Conservation (phyloP, 2,888 invertebrate species). For the Gortyna flavago region DNA sequence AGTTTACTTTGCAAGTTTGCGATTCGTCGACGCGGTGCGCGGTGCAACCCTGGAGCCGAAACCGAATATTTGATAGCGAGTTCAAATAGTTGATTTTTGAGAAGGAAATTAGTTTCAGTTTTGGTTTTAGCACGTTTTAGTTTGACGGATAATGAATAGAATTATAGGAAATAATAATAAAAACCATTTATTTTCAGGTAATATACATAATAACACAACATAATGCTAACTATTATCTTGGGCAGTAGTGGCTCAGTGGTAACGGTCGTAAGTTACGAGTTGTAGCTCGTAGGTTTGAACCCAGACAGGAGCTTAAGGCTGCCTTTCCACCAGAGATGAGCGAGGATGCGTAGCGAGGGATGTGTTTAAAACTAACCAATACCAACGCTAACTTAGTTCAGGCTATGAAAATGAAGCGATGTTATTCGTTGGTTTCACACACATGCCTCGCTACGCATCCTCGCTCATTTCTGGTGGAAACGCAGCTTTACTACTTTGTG, state of each 20-base stretch:
- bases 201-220: too few relatives aligned
- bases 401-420: too few relatives aligned
- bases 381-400: too few relatives aligned
- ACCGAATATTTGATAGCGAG: slow-evolving; percentile 36
- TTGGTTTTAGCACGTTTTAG: not conserved
- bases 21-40: slow-evolving; percentile 5
- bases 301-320: not conserved
- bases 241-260: not conserved
- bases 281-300: too few relatives aligned
- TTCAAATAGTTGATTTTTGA: slow-evolving; percentile 13
- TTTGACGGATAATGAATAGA: not conserved
- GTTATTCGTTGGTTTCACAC: too few relatives aligned
- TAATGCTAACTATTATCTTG: not conserved
- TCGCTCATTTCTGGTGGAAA: too few relatives aligned
- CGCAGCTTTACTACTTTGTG: too few relatives aligned
- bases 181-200: too few relatives aligned
- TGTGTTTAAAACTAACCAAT: too few relatives aligned
- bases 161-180: not conserved
- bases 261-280: not conserved
- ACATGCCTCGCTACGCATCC: too few relatives aligned
- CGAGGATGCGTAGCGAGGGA: too few relatives aligned
- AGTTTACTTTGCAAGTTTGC: slow-evolving; percentile 54
- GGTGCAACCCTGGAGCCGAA: not conserved
- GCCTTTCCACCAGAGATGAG: too few relatives aligned
- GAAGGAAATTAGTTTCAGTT: not conserved